phyloP scores from a whole-genome alignment of 1,140 invertebrate genomes.

The Hyles vespertilio region DNA sequence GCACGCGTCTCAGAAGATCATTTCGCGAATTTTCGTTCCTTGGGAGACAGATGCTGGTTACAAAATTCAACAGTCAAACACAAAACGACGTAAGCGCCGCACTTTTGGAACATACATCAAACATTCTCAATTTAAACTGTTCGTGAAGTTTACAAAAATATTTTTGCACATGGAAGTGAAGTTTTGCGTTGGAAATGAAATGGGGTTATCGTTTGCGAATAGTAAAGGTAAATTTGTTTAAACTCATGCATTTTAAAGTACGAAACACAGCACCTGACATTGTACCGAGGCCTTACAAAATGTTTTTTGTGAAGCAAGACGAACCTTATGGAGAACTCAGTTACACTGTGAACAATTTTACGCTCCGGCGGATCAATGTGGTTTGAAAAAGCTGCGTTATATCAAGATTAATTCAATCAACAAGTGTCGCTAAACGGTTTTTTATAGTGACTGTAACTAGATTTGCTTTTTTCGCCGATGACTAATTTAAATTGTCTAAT shows the following conservation, averaged over 20 bases:
- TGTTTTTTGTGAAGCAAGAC: slow-evolving; percentile 11
- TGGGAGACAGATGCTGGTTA: slow-evolving; percentile 36
- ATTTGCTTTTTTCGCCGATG: too few species aligned
- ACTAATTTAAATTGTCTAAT: too few species aligned
- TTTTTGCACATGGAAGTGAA: neutral
- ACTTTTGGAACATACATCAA: neutral
- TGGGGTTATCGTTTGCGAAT: neutral
- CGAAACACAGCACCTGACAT: slow-evolving; percentile 15
- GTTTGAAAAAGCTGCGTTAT: neutral
- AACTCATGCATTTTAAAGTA: slow-evolving; percentile 3
- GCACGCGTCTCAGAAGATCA: slow-evolving; percentile 31
- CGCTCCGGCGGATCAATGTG: slow-evolving; percentile 7
- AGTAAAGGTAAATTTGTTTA: slow-evolving; percentile 4
- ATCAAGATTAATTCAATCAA: too few species aligned
- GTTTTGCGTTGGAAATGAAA: neutral
- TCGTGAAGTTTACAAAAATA: slow-evolving; percentile 6
- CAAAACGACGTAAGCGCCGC: slow-evolving; percentile 16
- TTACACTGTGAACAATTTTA: slow-evolving; percentile 16
- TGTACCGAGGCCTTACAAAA: slow-evolving; percentile 10
- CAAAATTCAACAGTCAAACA: slow-evolving; percentile 17
- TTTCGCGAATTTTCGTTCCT: slow-evolving; percentile 54
- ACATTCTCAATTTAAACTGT: neutral
- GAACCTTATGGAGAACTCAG: slow-evolving; percentile 9
- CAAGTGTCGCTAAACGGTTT: too few species aligned
- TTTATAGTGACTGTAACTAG: too few species aligned